A percentile compares a stretch with the other conserved stretches of the same genome.
These are phyloP conservation scores for Callionymus lyra DNA, from an alignment of 2,113 vertebrate species.

Conservation along the genomic window DNA sequence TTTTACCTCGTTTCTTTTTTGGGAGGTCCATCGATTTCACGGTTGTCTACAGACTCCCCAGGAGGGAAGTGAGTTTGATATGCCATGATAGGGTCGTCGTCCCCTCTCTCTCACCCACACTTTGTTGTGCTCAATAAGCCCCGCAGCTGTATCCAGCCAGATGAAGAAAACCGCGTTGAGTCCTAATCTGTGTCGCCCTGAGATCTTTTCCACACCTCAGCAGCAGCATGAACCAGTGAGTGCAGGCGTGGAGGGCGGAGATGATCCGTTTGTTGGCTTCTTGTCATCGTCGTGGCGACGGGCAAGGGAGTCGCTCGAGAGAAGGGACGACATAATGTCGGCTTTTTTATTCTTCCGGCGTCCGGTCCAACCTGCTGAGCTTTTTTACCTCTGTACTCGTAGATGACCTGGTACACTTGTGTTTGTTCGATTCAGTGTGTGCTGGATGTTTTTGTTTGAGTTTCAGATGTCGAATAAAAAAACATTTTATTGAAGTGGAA, in stretches of 20 bases:
- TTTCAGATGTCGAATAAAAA: too few species aligned
- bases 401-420: too few species aligned
- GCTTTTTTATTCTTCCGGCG: constrained; percentile 17
- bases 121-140: constrained; percentile 45
- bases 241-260: constrained; percentile 13
- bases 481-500: too few species aligned
- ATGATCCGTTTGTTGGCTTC: constrained; percentile 40
- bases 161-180: constrained; percentile 49
- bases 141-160: constrained; percentile 47
- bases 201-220: constrained; percentile 44
- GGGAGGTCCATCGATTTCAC: constrained; percentile 50
- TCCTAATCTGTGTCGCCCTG: constrained; percentile 50
- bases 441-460: too few species aligned
- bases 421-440: too few species aligned
- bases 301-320: constrained; percentile 43
- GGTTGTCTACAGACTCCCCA: constrained; percentile 41
- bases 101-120: constrained; percentile 37
- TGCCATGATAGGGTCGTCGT: constrained; percentile 37
- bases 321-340: constrained; percentile 45
- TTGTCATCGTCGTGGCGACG: constrained; percentile 50
- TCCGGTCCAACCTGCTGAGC: too few species aligned
- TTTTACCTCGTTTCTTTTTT: constrained; percentile 28
- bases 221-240: constrained; percentile 23
- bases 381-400: too few species aligned
- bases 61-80: constrained; percentile 44